A percentile compares a stretch with the other conserved stretches of the same genome.
Conservation (phyloP, 2,888 invertebrate genomes). For the Nyleta sp. region DNA sequence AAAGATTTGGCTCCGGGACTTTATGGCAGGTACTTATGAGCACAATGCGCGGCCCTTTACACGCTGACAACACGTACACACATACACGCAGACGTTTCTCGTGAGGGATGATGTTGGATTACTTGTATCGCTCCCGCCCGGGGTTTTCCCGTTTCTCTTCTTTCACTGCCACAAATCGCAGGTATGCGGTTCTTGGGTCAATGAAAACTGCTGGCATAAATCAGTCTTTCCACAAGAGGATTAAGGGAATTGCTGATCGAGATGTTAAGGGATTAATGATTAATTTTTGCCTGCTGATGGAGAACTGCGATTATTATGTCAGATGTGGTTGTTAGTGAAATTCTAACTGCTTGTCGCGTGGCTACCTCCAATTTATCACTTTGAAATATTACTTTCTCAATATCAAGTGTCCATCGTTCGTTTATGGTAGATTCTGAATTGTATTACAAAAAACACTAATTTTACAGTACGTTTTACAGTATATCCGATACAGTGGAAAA, state of each 20-base stretch:
- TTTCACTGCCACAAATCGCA: slow-evolving; percentile 48
- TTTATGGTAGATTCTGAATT: too few species aligned
- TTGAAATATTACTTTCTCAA: too few species aligned
- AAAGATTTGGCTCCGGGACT: slow-evolving; percentile 69
- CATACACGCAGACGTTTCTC: slow-evolving; percentile 37
- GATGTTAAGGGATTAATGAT: slow-evolving; percentile 31
- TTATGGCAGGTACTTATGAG: slow-evolving; percentile 72
- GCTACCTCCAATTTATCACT: too few species aligned
- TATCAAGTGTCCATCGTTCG: too few species aligned
- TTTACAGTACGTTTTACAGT: too few species aligned
- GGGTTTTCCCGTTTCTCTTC: slow-evolving; percentile 47
- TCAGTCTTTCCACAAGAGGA: slow-evolving; percentile 45
- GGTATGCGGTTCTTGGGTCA: slow-evolving; percentile 57
- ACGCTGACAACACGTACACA: slow-evolving; percentile 47
- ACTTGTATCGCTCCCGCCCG: slow-evolving; percentile 24
- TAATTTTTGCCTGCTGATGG: slow-evolving; percentile 7
- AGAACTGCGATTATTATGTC: slow-evolving; percentile 15
- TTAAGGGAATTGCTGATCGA: slow-evolving; percentile 25
- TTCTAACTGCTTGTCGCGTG: neutral
- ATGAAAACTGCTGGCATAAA: slow-evolving; percentile 54
- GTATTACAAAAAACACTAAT: too few species aligned
- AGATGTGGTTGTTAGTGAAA: neutral
- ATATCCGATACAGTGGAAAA: too few species aligned
- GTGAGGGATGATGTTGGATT: slow-evolving; percentile 54
- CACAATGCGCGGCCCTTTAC: slow-evolving; percentile 59